Conservation (phyloP, 2,113 vertebrate species). For the Sinocyclocheilus rhinocerous region DNA sequence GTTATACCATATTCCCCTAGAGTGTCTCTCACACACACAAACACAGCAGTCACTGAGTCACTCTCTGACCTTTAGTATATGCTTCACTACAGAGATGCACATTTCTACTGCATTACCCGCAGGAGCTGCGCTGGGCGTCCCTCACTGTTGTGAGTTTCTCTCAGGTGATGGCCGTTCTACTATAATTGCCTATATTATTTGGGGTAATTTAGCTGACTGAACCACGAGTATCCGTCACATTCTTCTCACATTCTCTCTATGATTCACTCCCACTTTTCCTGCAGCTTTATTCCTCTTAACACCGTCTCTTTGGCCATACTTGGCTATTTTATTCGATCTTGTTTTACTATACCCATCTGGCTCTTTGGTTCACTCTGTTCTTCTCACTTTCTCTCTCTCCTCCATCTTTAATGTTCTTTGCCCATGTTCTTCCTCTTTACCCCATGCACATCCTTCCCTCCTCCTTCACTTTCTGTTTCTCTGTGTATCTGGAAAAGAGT, state of each 20-base stretch:
- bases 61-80: constrained; percentile 37
- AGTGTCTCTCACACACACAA: constrained; percentile 3
- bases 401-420: neutral
- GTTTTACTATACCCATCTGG: neutral
- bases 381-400: constrained; percentile 15
- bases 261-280: neutral
- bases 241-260: neutral
- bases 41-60: constrained; percentile 20
- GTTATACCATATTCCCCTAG: constrained; percentile 17
- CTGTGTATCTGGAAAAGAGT: constrained; percentile 8
- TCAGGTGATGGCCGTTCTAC: neutral
- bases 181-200: neutral
- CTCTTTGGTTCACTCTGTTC: neutral
- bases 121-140: constrained; percentile 5
- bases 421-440: neutral
- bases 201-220: constrained; percentile 7
- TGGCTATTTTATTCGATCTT: neutral
- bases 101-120: constrained; percentile 15
- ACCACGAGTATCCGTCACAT: neutral
- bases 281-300: neutral
- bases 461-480: neutral
- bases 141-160: neutral
- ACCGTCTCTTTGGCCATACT: neutral
- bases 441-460: constrained; percentile 14
- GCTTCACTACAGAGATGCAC: constrained; percentile 12